Percentiles rank a stretch among this genome's conserved stretches.
These are phyloP conservation scores for Enteromius viviparus DNA, from an alignment of 2,797 vertebrate species.

Conservation along the genomic window DNA sequence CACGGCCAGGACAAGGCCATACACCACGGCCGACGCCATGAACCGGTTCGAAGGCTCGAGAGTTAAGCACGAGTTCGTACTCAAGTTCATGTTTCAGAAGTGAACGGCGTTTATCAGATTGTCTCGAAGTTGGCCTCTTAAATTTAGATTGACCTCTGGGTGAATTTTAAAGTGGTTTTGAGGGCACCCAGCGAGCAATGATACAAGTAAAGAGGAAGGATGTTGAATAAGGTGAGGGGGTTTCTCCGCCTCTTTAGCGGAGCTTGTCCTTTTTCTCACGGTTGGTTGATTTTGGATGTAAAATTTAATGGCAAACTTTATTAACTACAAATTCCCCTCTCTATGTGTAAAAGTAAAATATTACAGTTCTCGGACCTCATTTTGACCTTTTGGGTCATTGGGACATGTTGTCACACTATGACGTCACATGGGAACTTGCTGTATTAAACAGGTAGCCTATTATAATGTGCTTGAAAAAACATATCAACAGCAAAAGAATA, in stretches of 20 bases:
- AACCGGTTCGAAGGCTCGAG: neutral
- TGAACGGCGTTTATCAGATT: neutral
- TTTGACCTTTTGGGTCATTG: neutral
- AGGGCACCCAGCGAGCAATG: neutral
- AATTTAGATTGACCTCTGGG: neutral
- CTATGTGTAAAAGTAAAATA: neutral
- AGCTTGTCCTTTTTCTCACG: neutral
- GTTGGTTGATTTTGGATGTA: neutral
- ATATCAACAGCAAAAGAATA: neutral
- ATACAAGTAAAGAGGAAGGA: neutral
- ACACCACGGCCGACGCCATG: conserved; percentile 9
- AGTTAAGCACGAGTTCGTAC: neutral
- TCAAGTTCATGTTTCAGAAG: neutral
- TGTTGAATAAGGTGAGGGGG: neutral
- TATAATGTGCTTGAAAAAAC: neutral
- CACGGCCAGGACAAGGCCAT: conserved; percentile 35
- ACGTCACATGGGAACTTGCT: neutral
- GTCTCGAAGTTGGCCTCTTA: neutral
- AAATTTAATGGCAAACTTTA: neutral
- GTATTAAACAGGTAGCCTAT: neutral
- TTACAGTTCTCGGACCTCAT: neutral
- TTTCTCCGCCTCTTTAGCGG: conserved; percentile 22
- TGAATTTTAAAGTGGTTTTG: neutral
- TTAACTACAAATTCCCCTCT: neutral
- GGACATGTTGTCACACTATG: neutral